phyloP scores from a whole-genome alignment of 2,113 vertebrate genomes.

The Poeciliopsis occidentalis region DNA sequence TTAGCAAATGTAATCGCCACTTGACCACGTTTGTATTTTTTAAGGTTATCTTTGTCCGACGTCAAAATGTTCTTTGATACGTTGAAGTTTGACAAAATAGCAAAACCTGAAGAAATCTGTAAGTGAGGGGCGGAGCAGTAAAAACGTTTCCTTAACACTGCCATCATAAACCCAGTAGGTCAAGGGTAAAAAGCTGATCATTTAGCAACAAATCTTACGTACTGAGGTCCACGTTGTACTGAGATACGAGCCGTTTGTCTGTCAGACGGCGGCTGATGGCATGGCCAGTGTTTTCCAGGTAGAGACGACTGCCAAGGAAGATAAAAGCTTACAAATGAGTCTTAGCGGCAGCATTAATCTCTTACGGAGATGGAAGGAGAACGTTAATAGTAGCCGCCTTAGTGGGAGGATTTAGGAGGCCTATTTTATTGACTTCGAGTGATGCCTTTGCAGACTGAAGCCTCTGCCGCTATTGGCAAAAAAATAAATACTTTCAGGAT shows the following conservation, averaged over 20 bases:
- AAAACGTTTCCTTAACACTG: background rate
- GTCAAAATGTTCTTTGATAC: background rate
- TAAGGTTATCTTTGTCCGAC: background rate
- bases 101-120: background rate
- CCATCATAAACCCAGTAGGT: background rate
- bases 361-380: conserved; percentile 42
- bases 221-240: conserved; percentile 19
- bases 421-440: conserved; percentile 61
- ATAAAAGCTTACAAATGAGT: conserved; percentile 52
- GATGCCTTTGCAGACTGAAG: conserved; percentile 46
- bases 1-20: background rate
- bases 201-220: conserved; percentile 34
- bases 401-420: conserved; percentile 61
- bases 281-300: conserved; percentile 38
- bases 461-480: conserved; percentile 42
- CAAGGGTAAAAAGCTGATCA: conserved; percentile 32
- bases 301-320: conserved; percentile 38
- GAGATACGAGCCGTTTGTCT: conserved; percentile 33
- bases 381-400: conserved; percentile 54
- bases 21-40: too few species aligned
- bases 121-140: too few species aligned
- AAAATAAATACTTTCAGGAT: conserved; percentile 33
- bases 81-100: background rate
- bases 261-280: conserved; percentile 42
- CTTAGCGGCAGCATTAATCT: conserved; percentile 48